Evolutionary conservation across 2,113 vertebrate species (phyloP).

Genomic region (Meles meles): DNA sequence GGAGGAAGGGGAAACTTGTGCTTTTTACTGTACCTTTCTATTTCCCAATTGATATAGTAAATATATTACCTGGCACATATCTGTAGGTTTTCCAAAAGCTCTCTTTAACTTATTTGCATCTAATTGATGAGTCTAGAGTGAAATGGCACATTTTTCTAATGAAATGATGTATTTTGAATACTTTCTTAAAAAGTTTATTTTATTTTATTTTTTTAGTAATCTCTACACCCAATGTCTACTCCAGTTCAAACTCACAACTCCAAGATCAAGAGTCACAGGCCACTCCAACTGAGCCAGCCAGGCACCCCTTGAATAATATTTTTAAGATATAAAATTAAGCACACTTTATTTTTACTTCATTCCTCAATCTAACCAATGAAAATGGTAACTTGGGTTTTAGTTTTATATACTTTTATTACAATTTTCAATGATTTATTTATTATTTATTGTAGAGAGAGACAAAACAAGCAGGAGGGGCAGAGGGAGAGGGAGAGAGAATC

Average conservation of each 20-base stretch:
- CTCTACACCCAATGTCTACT: not conserved
- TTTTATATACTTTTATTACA: not conserved
- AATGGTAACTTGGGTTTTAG: constrained; percentile 5
- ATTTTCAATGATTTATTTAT: not conserved
- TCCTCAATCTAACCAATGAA: not conserved
- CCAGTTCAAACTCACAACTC: not conserved
- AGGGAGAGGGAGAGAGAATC: not conserved
- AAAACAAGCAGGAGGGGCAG: not conserved
- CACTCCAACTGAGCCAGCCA: not conserved
- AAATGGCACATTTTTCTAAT: not conserved
- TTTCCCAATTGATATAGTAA: not conserved
- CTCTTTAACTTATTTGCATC: constrained; percentile 25
- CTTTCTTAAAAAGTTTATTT: not conserved
- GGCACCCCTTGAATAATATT: not conserved
- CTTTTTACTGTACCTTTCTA: not conserved
- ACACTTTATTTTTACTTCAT: constrained; percentile 1
- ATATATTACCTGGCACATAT: not conserved
- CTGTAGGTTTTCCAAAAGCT: not conserved
- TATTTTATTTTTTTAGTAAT: not conserved
- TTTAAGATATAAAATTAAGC: not conserved
- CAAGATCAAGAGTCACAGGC: not conserved
- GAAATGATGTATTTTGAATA: not conserved
- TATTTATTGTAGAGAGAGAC: not conserved
- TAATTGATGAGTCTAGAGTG: not conserved
- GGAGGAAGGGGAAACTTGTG: not conserved